A percentile compares a stretch with the other conserved stretches of the same genome.
Evolutionary conservation across 2,113 vertebrate species (phyloP).

Genomic region (Carollia perspicillata): DNA sequence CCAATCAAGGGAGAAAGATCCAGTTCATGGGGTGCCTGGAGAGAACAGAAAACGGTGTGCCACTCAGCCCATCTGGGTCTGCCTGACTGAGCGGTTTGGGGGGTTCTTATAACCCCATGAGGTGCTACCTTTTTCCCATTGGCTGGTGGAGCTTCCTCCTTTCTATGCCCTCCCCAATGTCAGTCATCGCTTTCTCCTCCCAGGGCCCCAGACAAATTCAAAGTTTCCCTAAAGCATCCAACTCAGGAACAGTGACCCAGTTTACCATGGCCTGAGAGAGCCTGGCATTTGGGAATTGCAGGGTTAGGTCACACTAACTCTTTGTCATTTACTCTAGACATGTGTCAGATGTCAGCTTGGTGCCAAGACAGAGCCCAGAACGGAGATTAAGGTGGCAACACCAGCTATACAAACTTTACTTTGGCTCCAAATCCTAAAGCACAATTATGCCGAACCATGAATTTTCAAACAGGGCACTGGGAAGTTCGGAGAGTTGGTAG

Average conservation of each 20-base stretch:
- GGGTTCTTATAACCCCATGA: not conserved
- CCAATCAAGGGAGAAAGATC: not conserved
- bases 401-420: not conserved
- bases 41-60: accelerated
- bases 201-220: not conserved
- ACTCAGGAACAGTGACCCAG: not conserved
- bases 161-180: not conserved
- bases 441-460: not conserved
- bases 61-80: not conserved
- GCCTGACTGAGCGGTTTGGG: not conserved
- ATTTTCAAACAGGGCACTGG: not conserved
- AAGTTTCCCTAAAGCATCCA: not conserved
- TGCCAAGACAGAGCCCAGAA: conserved; percentile 5
- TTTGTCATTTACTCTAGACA: not conserved
- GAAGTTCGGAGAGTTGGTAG: not conserved
- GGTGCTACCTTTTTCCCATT: not conserved
- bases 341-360: not conserved
- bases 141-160: not conserved
- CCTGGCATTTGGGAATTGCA: not conserved
- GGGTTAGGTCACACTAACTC: not conserved
- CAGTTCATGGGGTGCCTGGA: not conserved
- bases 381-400: not conserved
- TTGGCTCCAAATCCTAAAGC: not conserved
- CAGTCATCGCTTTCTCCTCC: not conserved
- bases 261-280: not conserved